phyloP scores from a whole-genome alignment of 2,888 invertebrate species.

The Monochamus alternatus region DNA sequence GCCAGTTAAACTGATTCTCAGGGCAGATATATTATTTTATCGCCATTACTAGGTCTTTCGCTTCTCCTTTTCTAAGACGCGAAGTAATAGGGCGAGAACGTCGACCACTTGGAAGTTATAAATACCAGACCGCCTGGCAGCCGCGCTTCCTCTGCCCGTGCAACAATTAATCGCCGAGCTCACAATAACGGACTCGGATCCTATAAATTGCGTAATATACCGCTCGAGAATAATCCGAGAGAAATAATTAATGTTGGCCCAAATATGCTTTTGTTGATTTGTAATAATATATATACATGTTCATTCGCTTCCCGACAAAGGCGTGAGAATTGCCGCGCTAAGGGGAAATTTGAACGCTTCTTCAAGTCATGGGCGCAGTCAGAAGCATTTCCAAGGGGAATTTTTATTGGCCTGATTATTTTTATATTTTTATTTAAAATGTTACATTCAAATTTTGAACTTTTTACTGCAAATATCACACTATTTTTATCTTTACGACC shows the following conservation, averaged over 20 bases:
- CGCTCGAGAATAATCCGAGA: not conserved
- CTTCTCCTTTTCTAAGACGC: too few species aligned
- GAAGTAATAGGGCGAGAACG: too few species aligned
- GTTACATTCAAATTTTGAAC: too few species aligned
- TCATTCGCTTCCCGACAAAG: conserved; percentile 4
- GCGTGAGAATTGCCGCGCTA: not conserved
- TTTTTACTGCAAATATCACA: too few species aligned
- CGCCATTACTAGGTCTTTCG: too few species aligned
- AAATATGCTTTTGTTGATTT: conserved; percentile 16
- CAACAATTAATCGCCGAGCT: not conserved
- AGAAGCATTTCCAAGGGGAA: too few species aligned
- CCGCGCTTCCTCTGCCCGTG: not conserved
- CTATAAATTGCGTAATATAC: conserved; percentile 15
- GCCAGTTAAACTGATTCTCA: too few species aligned
- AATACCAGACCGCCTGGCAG: not conserved
- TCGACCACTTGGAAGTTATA: not conserved
- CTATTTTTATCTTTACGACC: too few species aligned
- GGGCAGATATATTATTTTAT: too few species aligned
- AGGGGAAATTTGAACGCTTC: not conserved
- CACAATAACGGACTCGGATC: conserved; percentile 10
- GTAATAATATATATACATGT: conserved; percentile 7
- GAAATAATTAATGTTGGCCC: conserved; percentile 11
- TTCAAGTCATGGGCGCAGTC: too few species aligned
- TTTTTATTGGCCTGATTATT: too few species aligned
- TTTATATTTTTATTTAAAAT: too few species aligned